A percentile compares a stretch with the other conserved stretches of the same genome.
Evolutionary conservation across 2,888 invertebrate species (phyloP).

Genomic region (Adelognathus sp.): DNA sequence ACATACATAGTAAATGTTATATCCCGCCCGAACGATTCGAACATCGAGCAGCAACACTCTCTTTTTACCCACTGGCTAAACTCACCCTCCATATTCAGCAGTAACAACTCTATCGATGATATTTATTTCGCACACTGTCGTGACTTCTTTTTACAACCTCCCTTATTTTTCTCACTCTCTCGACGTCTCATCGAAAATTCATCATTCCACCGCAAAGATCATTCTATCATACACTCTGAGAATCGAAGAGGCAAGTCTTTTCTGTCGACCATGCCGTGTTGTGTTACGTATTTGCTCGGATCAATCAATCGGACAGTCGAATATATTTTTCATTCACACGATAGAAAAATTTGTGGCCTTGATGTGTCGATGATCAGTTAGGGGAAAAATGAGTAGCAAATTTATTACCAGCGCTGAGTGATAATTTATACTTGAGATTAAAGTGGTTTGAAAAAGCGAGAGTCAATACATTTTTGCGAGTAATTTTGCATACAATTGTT

Average conservation of each 20-base stretch:
- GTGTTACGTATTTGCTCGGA: too few species aligned
- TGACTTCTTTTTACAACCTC: not conserved
- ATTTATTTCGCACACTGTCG: constrained; percentile 39
- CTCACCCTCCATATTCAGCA: not conserved
- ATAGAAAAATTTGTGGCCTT: not conserved
- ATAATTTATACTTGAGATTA: too few species aligned
- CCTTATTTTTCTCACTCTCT: not conserved
- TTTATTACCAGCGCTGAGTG: too few species aligned
- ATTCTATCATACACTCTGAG: constrained; percentile 32
- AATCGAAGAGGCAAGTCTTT: not conserved
- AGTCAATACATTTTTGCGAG: too few species aligned
- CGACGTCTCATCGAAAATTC: constrained; percentile 49
- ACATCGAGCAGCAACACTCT: not conserved
- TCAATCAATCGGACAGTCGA: not conserved
- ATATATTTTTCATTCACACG: not conserved
- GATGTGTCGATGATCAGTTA: not conserved
- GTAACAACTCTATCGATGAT: constrained; percentile 26
- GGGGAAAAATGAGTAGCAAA: not conserved
- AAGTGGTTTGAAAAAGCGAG: too few species aligned
- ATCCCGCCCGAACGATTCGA: constrained; percentile 18
- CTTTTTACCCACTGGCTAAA: constrained; percentile 4
- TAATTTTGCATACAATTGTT: too few species aligned
- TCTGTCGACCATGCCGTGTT: not conserved
- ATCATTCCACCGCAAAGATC: constrained; percentile 30
- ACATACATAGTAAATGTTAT: not conserved